These are phyloP conservation scores for Lepidotrigona ventralis DNA, from an alignment of 1,140 invertebrate genomes.

Conservation along the genomic window DNA sequence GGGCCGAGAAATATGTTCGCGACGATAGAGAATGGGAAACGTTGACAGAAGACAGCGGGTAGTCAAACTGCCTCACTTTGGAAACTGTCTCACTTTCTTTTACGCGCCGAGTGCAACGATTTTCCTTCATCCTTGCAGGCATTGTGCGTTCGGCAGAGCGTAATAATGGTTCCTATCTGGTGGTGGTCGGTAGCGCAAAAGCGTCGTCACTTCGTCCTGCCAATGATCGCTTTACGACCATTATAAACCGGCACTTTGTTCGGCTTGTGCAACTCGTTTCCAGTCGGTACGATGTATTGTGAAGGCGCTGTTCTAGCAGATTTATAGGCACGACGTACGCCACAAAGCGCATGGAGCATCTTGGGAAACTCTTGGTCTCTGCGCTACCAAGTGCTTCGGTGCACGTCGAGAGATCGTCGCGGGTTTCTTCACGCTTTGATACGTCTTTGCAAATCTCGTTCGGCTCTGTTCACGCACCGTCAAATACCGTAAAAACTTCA, in stretches of 20 bases:
- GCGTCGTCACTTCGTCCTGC: conserved; percentile 69
- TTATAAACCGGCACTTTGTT: conserved; percentile 69
- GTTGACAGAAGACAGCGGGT: background rate
- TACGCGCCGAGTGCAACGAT: conserved; percentile 2
- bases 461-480: background rate
- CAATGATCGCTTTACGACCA: conserved; percentile 73
- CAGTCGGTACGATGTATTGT: conserved; percentile 17
- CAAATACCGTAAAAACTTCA: conserved; percentile 40
- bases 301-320: conserved; percentile 20
- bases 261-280: background rate
- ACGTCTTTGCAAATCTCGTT: conserved; percentile 23
- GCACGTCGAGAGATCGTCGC: background rate
- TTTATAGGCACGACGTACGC: conserved; percentile 42
- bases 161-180: conserved; percentile 62
- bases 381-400: conserved; percentile 36
- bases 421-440: conserved; percentile 44
- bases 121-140: background rate
- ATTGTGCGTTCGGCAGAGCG: conserved; percentile 3
- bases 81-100: background rate
- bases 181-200: conserved; percentile 69
- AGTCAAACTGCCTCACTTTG: no score
- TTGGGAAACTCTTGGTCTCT: background rate
- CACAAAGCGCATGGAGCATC: conserved; percentile 27
- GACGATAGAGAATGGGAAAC: background rate
- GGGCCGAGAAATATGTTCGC: background rate